phyloP scores from a whole-genome alignment of 2,888 invertebrate genomes.

The Cheiracanthium punctorium region DNA sequence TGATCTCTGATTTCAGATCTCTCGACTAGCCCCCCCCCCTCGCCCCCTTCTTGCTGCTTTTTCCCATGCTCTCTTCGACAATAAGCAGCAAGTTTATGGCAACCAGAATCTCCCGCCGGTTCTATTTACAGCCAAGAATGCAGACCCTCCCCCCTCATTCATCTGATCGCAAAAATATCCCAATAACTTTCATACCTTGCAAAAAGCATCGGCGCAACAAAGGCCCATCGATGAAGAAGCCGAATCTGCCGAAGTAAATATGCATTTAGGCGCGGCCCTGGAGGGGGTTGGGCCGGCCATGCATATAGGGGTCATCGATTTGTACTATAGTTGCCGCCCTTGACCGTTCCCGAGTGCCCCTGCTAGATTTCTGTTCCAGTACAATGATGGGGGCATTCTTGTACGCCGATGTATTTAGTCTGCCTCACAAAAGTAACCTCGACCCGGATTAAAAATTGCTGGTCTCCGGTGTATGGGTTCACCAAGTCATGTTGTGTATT shows the following conservation, averaged over 20 bases:
- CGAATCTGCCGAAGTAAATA: slow-evolving; percentile 31
- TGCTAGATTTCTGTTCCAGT: neutral
- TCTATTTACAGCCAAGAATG: slow-evolving; percentile 6
- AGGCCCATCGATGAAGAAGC: neutral
- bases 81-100: neutral
- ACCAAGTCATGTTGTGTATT: too few relatives aligned
- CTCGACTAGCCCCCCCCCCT: too few relatives aligned
- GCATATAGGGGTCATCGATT: slow-evolving; percentile 39
- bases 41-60: too few relatives aligned
- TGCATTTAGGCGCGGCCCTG: slow-evolving; percentile 4
- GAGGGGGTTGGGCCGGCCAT: slow-evolving; percentile 30
- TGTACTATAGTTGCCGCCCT: slow-evolving; percentile 24
- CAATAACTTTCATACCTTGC: slow-evolving; percentile 19
- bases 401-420: neutral
- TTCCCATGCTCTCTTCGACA: neutral
- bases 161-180: neutral
- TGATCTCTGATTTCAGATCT: neutral
- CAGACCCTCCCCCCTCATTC: neutral
- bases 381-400: slow-evolving; percentile 4
- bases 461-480: neutral
- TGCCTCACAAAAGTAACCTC: neutral
- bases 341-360: slow-evolving; percentile 25
- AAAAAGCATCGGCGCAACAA: neutral
- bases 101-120: neutral
- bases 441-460: neutral